Base-by-base conservation (phyloP, 1,140 invertebrate genomes). In the Centruroides vittatus region DNA sequence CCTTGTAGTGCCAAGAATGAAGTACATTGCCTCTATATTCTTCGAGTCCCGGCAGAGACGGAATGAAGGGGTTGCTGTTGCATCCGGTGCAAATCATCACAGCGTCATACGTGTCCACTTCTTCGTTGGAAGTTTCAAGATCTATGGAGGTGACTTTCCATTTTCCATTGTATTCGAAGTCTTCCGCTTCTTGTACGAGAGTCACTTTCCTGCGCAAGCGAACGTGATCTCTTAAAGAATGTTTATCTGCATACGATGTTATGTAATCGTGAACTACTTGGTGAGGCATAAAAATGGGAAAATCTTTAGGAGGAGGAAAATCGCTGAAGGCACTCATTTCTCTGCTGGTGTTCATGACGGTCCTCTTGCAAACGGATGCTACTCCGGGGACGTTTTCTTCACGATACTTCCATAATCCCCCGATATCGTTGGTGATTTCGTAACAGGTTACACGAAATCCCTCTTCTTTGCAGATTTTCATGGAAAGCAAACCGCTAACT, bases 371-470 rank as follows among this genome's bases (percentile, higher is more conserved):
- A 9, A 66, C 64, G 67, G 48, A 72, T 62, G 63, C 69, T 67
- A 51, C n/a, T 60, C 71, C 55, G 59, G 67, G 2, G 9, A 62
- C 67, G 4, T 65, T 51, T 12, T 72, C 64, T n/a, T 73, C 70
- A 35, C 70, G 41, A 64, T 76, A 80, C 56, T 74, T 75, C 78
- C 78, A 79, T 3, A 79, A 68, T 52, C 78, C 78, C 4, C 78
- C 78, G 50, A 78, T 70, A 58, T 75, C 71, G 54, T 67, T 51
- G 35, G 71, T 72, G 60, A 67, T 70, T 62, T 79, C 78, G 61
- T 72, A 78, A 65, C 78, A 79, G 5, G 71, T 68, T 0, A 70
- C 69, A 50, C 70, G 55, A 12, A 75, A 70, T 61, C 57, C 62
- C n/a, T n/a, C n/a, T 49, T 63, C 62, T 34, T 59, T 46, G 13